These are phyloP conservation scores for Xerus rutilus DNA, from an alignment of 2,797 vertebrate species.

Conservation along the genomic window DNA sequence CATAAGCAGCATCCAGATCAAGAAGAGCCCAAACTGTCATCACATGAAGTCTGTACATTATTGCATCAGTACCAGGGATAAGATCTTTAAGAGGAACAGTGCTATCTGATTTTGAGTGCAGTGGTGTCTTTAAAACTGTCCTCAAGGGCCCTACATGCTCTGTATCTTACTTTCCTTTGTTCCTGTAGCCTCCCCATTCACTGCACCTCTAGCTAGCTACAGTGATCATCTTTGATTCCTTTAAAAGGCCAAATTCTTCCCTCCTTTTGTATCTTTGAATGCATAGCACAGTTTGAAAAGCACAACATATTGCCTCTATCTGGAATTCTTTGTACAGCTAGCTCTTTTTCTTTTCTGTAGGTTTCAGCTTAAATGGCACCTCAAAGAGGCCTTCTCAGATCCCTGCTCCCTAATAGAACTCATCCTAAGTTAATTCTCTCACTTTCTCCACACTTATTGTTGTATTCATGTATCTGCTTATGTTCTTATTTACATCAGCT, in stretches of 20 bases:
- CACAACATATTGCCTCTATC: neutral
- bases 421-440: conserved; percentile 3
- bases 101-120: neutral
- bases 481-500: neutral
- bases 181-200: neutral
- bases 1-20: neutral
- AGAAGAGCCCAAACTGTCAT: neutral
- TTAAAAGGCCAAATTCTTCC: neutral
- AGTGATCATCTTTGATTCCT: neutral
- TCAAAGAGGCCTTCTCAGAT: neutral
- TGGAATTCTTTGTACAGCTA: neutral
- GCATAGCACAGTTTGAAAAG: neutral
- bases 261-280: neutral
- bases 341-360: neutral
- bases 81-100: neutral
- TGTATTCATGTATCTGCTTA: neutral
- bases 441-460: neutral
- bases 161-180: neutral
- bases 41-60: neutral
- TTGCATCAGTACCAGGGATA: neutral
- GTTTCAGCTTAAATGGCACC: neutral
- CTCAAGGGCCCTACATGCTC: neutral
- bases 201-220: neutral
- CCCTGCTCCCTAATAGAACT: neutral
- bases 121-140: neutral